phyloP scores from a whole-genome alignment of 2,113 vertebrate genomes.

The Mastomys natalensis region DNA sequence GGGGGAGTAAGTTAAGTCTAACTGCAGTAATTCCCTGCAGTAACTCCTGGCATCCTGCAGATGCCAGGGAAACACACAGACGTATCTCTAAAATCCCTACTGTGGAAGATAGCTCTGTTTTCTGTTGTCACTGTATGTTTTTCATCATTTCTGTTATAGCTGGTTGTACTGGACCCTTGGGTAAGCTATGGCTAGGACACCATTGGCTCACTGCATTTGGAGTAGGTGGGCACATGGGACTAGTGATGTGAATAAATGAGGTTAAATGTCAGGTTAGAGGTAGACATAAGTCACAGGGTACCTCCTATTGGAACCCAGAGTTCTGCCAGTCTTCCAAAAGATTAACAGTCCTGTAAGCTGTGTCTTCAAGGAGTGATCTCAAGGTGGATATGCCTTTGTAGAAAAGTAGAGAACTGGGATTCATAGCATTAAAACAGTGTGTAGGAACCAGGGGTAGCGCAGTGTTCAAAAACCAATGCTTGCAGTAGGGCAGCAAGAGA shows the following conservation, averaged over 20 bases:
- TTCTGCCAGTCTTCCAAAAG: neutral
- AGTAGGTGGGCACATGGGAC: neutral
- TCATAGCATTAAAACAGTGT: neutral
- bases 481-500: neutral
- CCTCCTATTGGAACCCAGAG: neutral
- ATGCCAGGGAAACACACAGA: neutral
- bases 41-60: neutral
- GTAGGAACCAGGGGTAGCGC: slow-evolving; percentile 13
- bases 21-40: neutral
- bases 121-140: neutral
- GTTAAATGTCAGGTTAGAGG: neutral
- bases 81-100: neutral
- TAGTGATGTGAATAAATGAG: neutral
- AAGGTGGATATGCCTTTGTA: neutral
- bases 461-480: neutral
- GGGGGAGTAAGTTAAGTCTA: neutral
- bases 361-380: slow-evolving; percentile 13
- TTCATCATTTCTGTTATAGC: neutral
- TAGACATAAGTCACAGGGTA: neutral
- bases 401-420: neutral
- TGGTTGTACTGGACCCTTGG: neutral
- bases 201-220: neutral
- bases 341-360: neutral
- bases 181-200: neutral
- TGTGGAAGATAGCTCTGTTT: neutral